Evolutionary conservation across 1,140 invertebrate genomes (phyloP).

Genomic region (Cydia amplana): DNA sequence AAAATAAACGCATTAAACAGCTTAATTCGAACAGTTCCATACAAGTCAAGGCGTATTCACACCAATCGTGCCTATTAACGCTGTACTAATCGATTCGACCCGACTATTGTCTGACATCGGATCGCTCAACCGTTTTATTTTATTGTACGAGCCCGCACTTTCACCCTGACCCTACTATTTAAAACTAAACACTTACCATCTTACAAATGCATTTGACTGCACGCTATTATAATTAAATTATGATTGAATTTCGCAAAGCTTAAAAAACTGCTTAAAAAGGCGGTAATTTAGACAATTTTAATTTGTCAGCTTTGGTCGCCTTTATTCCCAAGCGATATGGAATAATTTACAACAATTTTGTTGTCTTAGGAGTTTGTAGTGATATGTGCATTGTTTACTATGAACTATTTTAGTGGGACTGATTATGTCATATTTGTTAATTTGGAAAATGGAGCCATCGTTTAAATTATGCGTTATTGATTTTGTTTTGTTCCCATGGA

Average conservation of each 20-base stretch:
- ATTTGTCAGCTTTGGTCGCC: not conserved
- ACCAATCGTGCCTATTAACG: slow-evolving; percentile 52
- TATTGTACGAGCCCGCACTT: slow-evolving; percentile 65
- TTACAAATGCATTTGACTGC: not conserved
- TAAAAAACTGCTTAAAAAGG: not conserved
- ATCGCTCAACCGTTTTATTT: slow-evolving; percentile 71
- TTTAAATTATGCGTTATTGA: slow-evolving; percentile 33
- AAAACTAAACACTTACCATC: slow-evolving; percentile 36
- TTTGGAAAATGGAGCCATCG: slow-evolving; percentile 51
- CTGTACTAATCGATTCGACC: slow-evolving; percentile 74
- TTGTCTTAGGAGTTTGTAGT: not conserved
- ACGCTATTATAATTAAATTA: not conserved
- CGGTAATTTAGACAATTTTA: not conserved
- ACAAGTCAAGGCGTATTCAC: slow-evolving; percentile 28
- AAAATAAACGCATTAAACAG: not conserved
- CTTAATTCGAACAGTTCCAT: slow-evolving; percentile 6
- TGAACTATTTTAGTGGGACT: slow-evolving; percentile 35
- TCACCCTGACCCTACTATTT: slow-evolving; percentile 42
- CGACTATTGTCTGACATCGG: slow-evolving; percentile 62
- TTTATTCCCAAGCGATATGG: not conserved
- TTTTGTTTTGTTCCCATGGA: slow-evolving; percentile 30
- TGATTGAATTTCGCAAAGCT: not conserved
- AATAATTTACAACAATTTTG: not conserved
- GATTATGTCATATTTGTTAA: slow-evolving; percentile 57
- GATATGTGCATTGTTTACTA: slow-evolving; percentile 25